phyloP scores from a whole-genome alignment of 2,888 invertebrate genomes.

The Anagyrus pseudococci region DNA sequence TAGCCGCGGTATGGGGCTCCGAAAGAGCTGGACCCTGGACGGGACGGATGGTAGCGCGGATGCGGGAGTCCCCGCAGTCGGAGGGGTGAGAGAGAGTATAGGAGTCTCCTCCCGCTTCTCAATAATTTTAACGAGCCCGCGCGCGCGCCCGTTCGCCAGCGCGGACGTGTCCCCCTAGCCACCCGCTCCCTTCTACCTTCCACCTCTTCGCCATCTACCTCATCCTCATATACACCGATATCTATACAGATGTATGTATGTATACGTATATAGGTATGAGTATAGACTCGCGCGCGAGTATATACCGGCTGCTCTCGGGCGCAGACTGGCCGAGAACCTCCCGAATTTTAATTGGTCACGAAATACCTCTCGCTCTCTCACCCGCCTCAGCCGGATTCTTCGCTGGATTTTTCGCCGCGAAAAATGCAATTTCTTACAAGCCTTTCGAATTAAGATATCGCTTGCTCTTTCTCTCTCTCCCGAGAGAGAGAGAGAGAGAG shows the following conservation, averaged over 20 bases:
- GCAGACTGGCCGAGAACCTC: slow-evolving; percentile 30
- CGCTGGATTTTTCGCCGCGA: neutral
- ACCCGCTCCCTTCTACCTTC: slow-evolving; percentile 7
- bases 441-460: slow-evolving; percentile 33
- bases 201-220: too few relatives aligned
- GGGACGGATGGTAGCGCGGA: too few relatives aligned
- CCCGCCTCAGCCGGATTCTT: neutral
- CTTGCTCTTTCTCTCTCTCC: too few relatives aligned
- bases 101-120: slow-evolving; percentile 29
- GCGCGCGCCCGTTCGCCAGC: too few relatives aligned
- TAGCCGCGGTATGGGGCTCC: slow-evolving; percentile 13
- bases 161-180: too few relatives aligned
- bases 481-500: neutral
- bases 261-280: too few relatives aligned
- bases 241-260: too few relatives aligned
- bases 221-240: too few relatives aligned
- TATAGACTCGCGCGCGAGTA: too few relatives aligned
- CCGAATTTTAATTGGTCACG: slow-evolving; percentile 53
- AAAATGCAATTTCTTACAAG: slow-evolving; percentile 17
- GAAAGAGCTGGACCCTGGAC: too few relatives aligned
- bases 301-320: too few relatives aligned
- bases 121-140: slow-evolving; percentile 58
- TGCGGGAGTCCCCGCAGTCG: too few relatives aligned
- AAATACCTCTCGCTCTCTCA: slow-evolving; percentile 26
- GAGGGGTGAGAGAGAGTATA: slow-evolving; percentile 9